A percentile compares a stretch with the other conserved stretches of the same genome.
Evolutionary conservation across 2,797 vertebrate genomes (phyloP).

Genomic region (Heteromormyrus szaboi): DNA sequence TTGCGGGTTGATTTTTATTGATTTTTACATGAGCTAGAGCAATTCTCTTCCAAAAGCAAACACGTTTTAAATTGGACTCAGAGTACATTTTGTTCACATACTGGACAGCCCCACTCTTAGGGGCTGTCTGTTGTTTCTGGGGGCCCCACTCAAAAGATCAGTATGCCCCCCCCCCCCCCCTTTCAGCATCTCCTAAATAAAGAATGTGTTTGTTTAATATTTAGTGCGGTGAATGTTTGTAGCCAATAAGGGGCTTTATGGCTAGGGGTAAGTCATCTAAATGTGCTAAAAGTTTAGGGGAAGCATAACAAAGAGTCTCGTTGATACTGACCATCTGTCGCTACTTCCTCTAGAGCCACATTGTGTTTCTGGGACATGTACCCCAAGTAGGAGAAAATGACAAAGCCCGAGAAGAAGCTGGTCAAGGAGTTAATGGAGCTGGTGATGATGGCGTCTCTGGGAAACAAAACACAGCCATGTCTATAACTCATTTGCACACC

Average conservation of each 20-base stretch:
- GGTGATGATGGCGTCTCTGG: conserved; percentile 85
- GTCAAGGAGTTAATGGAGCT: conserved; percentile 86
- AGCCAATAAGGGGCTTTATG: background rate
- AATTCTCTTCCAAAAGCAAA: background rate
- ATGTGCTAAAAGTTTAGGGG: background rate
- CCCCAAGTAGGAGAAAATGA: conserved; percentile 86
- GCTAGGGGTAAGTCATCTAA: background rate
- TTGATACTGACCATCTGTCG: conserved; percentile 69
- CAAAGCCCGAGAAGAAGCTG: conserved; percentile 87
- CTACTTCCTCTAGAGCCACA: conserved; percentile 76
- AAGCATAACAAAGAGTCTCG: background rate
- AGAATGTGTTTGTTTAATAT: background rate
- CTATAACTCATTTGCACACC: background rate
- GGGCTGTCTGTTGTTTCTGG: background rate
- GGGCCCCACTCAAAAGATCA: background rate
- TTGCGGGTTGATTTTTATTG: background rate
- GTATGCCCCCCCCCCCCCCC: background rate
- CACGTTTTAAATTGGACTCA: background rate
- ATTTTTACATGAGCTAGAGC: background rate
- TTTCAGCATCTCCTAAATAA: background rate
- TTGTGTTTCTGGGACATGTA: conserved; percentile 85
- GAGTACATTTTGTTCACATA: background rate
- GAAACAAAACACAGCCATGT: conserved; percentile 1
- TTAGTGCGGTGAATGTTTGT: background rate
- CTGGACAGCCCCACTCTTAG: background rate